Conservation (phyloP, 1,140 invertebrate species). For the Physella acuta region DNA sequence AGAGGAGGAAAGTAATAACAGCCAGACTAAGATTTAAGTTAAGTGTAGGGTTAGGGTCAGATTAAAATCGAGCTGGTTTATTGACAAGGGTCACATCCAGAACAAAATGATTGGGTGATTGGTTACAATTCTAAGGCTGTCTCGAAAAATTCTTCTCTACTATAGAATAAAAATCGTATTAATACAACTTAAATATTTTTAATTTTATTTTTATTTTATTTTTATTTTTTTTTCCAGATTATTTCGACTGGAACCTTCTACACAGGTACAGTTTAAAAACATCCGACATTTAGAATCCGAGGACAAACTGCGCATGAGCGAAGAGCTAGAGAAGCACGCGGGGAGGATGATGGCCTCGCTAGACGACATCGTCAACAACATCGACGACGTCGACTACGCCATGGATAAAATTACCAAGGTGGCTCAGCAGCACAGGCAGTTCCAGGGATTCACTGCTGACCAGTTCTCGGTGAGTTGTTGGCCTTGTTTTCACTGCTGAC, state of each 20-base stretch:
- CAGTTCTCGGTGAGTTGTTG: slow-evolving; percentile 48
- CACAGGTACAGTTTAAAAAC: slow-evolving; percentile 40
- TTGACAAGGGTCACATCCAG: no score
- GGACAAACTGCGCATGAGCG: slow-evolving; percentile 46
- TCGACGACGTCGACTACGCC: slow-evolving; percentile 51
- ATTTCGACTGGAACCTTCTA: slow-evolving; percentile 39
- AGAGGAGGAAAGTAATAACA: no score
- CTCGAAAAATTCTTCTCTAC: no score
- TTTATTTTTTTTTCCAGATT: slow-evolving; percentile 41
- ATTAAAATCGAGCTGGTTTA: no score
- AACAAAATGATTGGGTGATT: no score
- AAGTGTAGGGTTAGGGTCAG: no score
- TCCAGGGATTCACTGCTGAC: slow-evolving; percentile 39
- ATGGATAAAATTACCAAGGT: slow-evolving; percentile 39
- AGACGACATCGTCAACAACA: slow-evolving; percentile 48
- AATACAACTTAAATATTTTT: no score
- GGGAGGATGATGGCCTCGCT: slow-evolving; percentile 48
- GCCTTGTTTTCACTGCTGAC: slow-evolving; percentile 37
- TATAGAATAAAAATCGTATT: no score
- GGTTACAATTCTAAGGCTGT: no score
- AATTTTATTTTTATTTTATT: neutral
- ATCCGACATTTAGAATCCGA: slow-evolving; percentile 41
- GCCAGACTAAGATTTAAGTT: no score
- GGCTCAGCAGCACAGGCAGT: slow-evolving; percentile 38
- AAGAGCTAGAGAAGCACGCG: slow-evolving; percentile 48